Percentiles rank a stretch among this genome's conserved stretches.
These are phyloP conservation scores for Trachelus iudaicus DNA, from an alignment of 2,888 invertebrate species.

Conservation along the genomic window DNA sequence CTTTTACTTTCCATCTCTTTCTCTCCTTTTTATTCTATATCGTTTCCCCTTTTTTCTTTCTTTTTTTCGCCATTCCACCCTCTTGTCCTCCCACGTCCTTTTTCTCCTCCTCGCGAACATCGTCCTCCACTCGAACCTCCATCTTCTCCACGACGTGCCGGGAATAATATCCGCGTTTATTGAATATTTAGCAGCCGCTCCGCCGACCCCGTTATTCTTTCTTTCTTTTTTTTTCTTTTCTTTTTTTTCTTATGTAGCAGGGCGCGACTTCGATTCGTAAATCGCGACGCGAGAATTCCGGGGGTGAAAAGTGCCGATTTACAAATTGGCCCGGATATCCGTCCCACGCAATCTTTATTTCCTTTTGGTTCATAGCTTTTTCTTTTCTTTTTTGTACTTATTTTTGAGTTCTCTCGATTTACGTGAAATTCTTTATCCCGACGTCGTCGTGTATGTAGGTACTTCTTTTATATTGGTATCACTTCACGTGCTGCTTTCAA, in stretches of 20 bases:
- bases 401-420: not conserved
- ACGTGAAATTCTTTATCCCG: too few species aligned
- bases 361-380: not conserved
- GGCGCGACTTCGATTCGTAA: slow-evolving; percentile 40
- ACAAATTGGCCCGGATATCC: not conserved
- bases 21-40: slow-evolving; percentile 7
- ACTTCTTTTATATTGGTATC: too few species aligned
- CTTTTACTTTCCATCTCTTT: slow-evolving; percentile 6
- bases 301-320: not conserved
- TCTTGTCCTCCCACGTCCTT: slow-evolving; percentile 18
- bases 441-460: too few species aligned
- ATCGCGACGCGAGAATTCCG: slow-evolving; percentile 4
- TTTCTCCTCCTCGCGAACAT: slow-evolving; percentile 7
- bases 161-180: slow-evolving; percentile 62
- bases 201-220: slow-evolving; percentile 28
- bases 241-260: not conserved
- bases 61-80: slow-evolving; percentile 14
- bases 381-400: not conserved
- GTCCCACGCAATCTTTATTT: not conserved
- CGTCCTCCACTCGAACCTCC: slow-evolving; percentile 17
- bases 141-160: slow-evolving; percentile 52
- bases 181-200: slow-evolving; percentile 62
- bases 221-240: slow-evolving; percentile 14
- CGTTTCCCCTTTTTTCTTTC: slow-evolving; percentile 13
- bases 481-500: too few species aligned